phyloP scores from a whole-genome alignment of 2,113 vertebrate species.

The Bos javanicus region DNA sequence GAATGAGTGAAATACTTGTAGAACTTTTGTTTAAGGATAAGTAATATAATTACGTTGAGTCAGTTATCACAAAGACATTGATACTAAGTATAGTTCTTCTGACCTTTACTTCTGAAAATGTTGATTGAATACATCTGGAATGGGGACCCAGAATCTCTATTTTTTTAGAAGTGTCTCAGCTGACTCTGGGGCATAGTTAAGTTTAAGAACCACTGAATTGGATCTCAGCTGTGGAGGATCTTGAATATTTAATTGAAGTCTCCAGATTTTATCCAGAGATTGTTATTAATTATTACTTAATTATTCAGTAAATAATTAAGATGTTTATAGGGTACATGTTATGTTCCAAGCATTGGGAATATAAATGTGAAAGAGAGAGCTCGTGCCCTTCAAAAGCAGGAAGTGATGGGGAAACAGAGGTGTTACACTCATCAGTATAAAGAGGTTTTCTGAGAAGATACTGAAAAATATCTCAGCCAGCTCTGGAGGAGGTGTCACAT shows the following conservation, averaged over 20 bases:
- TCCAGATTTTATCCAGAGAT: not conserved
- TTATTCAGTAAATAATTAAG: not conserved
- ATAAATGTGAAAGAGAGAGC: not conserved
- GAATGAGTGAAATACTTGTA: not conserved
- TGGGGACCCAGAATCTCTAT: not conserved
- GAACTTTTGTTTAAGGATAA: not conserved
- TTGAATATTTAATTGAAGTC: not conserved
- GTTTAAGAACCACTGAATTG: not conserved
- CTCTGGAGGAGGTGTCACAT: not conserved
- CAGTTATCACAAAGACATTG: not conserved
- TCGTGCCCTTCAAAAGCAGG: not conserved
- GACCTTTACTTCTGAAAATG: not conserved
- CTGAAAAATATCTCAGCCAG: not conserved
- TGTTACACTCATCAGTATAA: not conserved
- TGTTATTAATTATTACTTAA: not conserved
- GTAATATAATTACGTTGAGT: not conserved
- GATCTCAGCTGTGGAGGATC: not conserved
- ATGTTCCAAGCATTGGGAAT: not conserved
- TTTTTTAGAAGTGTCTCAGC: not conserved
- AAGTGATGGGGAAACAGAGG: not conserved
- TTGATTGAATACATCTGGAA: not conserved
- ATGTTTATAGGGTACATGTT: not conserved
- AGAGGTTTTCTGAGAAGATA: not conserved
- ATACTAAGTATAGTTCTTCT: not conserved
- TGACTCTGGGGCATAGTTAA: not conserved